Base-by-base conservation (phyloP, 2,888 invertebrate genomes). In the Bombylius discolor region DNA sequence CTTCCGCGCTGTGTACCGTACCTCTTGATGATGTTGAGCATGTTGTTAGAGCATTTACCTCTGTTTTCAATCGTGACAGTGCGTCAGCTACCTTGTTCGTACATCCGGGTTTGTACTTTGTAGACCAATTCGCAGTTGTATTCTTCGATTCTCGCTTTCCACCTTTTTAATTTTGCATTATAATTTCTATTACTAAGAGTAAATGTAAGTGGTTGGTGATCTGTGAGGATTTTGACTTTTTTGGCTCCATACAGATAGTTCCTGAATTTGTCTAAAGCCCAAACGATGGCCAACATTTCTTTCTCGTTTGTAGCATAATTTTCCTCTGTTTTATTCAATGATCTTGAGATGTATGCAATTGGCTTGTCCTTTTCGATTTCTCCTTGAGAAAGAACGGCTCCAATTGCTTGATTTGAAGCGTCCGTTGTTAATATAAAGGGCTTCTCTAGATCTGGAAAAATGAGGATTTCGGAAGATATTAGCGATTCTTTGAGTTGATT, bases 371-470 rank as follows among this genome's bases (percentile, higher is more conserved):
- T 53, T 2, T 48, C 48, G 3, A 53, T 47, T 39, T 53, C 48
- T 2, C 47, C 47, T 46, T 52, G 52, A 34, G 34, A 47, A 14
- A 52, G 46, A 1, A 52, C 34, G 5, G 47, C 8, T 54, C 59
- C 61, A 6, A 60, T 49, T 3, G 58, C 59, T 9, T 49, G 47
- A 32, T 60, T 49, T 1, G 59, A 61, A 11, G 62, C 61, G 31
- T 63, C 62, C 5, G 59, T 59, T 23, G 60, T 61, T 4, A 62
- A 45, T 12, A 53, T 58, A 33, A n/a, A n/a, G n/a, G n/a, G n/a
- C n/a, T n/a, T n/a, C n/a, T n/a, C n/a, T n/a, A n/a, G n/a, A n/a
- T n/a, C n/a, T n/a, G n/a, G n/a, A n/a, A n/a, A n/a, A n/a, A 52
- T 52, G 42, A 60, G 44, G 13, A 60, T 55, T 8, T 61, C 59